Conservation (phyloP, 30 jellyfish, hydroid and myxozoan species). For the Phacellophora camtschatica region DNA sequence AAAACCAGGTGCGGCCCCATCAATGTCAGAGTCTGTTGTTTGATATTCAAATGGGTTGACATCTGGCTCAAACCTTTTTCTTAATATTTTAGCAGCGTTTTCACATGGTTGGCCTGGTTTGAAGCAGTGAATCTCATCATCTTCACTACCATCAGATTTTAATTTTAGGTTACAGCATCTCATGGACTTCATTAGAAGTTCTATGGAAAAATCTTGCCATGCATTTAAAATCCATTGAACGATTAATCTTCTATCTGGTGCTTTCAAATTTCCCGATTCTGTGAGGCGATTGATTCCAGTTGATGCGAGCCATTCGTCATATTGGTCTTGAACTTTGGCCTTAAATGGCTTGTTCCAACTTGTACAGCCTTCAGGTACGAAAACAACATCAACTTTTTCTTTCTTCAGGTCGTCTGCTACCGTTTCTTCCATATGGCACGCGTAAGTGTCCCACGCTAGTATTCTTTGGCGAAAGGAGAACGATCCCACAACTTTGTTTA, state of each 20-base stretch:
- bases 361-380: constrained; percentile 8
- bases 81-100: not conserved
- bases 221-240: constrained; percentile 40
- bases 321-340: no score
- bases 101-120: constrained; percentile 19
- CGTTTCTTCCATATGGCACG: not conserved
- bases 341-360: no score
- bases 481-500: no score
- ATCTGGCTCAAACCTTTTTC: no score
- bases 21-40: no score
- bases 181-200: not conserved
- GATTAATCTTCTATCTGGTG: constrained; percentile 18
- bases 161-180: not conserved
- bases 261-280: constrained; percentile 29
- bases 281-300: no score
- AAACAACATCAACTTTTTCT: not conserved
- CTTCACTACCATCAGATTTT: constrained; percentile 31
- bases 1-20: no score
- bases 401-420: constrained; percentile 7
- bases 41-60: no score
- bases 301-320: no score
- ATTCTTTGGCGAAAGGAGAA: no score
- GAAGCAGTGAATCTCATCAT: no score
- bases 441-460: no score
- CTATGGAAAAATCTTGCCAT: not conserved